A percentile compares a stretch with the other conserved stretches of the same genome.
These are phyloP conservation scores for Alligator sinensis DNA, from an alignment of 2,113 vertebrate genomes.

Conservation along the genomic window DNA sequence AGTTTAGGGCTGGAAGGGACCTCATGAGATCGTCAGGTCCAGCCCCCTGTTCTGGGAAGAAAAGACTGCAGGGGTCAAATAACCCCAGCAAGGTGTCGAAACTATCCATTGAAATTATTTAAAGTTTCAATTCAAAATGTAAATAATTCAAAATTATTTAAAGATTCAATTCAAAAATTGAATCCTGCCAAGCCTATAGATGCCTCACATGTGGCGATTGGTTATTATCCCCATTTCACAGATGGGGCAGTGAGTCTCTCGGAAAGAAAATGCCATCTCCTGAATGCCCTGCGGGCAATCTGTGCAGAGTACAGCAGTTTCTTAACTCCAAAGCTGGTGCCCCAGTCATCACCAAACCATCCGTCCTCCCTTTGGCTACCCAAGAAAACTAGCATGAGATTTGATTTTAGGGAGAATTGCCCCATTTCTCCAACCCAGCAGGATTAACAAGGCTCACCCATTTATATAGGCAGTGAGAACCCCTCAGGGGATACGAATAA, in stretches of 20 bases:
- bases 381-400: slow-evolving; percentile 12
- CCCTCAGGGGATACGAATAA: neutral
- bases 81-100: too few relatives aligned
- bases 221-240: neutral
- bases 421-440: neutral
- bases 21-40: too few relatives aligned
- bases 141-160: too few relatives aligned
- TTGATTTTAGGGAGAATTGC: neutral
- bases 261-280: neutral
- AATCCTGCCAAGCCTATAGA: too few relatives aligned
- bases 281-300: neutral
- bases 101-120: too few relatives aligned
- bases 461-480: neutral
- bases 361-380: neutral
- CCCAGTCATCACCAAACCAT: neutral
- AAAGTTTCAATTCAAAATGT: too few relatives aligned
- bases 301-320: neutral
- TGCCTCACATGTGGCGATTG: too few relatives aligned
- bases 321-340: neutral
- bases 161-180: too few relatives aligned
- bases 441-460: neutral
- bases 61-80: too few relatives aligned
- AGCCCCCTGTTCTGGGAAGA: too few relatives aligned
- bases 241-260: neutral
- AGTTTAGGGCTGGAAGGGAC: too few relatives aligned